Conservation (phyloP, 2,888 invertebrate species). For the Agrotis ipsilon region DNA sequence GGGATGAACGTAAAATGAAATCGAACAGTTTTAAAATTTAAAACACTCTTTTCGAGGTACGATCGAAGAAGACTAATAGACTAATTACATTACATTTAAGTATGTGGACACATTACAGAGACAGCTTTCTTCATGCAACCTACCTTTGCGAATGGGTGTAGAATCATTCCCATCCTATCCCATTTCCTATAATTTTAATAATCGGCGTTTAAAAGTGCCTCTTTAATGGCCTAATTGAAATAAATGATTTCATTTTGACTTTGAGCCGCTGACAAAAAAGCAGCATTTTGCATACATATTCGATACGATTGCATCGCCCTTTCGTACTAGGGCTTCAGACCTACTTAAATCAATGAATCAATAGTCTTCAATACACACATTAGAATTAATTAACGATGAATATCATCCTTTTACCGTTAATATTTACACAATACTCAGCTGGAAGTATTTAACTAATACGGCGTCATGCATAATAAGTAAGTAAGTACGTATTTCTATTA, state of each 20-base stretch:
- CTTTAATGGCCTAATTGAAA: too few species aligned
- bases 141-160: too few species aligned
- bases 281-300: neutral
- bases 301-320: neutral
- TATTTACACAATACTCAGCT: slow-evolving; percentile 47
- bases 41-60: too few species aligned
- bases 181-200: too few species aligned
- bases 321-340: neutral
- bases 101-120: too few species aligned
- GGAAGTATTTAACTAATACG: slow-evolving; percentile 34
- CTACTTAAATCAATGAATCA: slow-evolving; percentile 21
- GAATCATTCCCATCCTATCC: too few species aligned
- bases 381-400: slow-evolving; percentile 37
- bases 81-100: too few species aligned
- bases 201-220: too few species aligned
- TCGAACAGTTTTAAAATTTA: too few species aligned
- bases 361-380: slow-evolving; percentile 24
- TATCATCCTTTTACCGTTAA: slow-evolving; percentile 53
- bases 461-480: slow-evolving; percentile 56
- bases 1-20: neutral
- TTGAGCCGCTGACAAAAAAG: neutral
- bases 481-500: slow-evolving; percentile 30
- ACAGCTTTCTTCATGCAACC: too few species aligned
- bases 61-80: too few species aligned
- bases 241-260: too few species aligned